Conservation (phyloP, 2,888 invertebrate genomes). For the Cremastobaeus sp. region DNA sequence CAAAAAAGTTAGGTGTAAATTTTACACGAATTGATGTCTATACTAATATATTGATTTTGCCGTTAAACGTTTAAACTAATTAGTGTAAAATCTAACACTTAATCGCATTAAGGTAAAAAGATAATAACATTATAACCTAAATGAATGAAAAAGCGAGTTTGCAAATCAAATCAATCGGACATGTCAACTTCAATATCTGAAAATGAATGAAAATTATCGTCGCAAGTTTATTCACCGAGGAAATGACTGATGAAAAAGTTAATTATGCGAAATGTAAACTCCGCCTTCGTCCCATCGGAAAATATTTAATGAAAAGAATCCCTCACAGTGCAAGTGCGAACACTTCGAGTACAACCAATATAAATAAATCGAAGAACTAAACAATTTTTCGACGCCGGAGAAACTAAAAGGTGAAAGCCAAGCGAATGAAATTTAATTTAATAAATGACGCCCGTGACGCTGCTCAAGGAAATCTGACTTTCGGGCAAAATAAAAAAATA, state of each 20-base stretch:
- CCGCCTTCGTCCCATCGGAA: not conserved
- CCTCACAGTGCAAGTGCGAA: constrained; percentile 1
- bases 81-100: not conserved
- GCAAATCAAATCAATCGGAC: not conserved
- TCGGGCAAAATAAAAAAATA: constrained; percentile 1
- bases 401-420: not conserved
- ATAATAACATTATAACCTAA: not conserved
- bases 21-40: not conserved
- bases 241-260: too few species aligned
- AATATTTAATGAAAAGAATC: constrained; percentile 18
- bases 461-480: not conserved
- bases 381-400: too few species aligned
- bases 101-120: not conserved
- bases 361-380: not conserved
- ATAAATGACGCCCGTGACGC: not conserved
- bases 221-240: too few species aligned
- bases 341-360: constrained; percentile 1
- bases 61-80: not conserved
- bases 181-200: too few species aligned
- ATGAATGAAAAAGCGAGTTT: not conserved
- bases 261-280: not conserved
- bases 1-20: not conserved
- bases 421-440: not conserved
- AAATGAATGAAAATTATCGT: too few species aligned
- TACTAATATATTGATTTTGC: not conserved